These are phyloP conservation scores for Sphenopsis melanotis DNA, from an alignment of 2,797 vertebrate genomes.

Conservation along the genomic window DNA sequence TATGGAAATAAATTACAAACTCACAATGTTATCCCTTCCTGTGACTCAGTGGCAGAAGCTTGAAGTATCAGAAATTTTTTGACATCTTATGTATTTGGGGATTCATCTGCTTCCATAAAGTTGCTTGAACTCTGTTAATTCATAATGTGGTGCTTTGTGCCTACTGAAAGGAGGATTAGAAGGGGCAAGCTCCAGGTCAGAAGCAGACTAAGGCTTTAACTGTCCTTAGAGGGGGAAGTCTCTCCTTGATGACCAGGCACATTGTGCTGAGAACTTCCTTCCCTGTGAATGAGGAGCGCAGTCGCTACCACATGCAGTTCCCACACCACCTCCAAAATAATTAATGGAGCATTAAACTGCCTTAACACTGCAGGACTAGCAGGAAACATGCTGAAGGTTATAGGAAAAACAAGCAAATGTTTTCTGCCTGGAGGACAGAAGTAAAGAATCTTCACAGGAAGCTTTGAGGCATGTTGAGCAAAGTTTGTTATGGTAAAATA, in stretches of 20 bases:
- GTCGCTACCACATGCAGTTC: rapidly evolving
- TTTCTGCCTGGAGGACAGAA: neutral
- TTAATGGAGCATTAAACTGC: neutral
- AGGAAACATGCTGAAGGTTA: neutral
- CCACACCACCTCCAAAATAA: neutral
- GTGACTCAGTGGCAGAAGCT: slow-evolving; percentile 12
- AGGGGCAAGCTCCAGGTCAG: neutral
- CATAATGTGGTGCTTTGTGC: neutral
- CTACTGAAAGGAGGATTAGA: neutral
- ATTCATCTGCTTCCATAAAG: neutral
- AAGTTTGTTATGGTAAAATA: neutral
- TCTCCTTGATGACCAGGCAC: neutral
- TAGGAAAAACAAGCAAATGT: neutral
- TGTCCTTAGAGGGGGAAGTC: neutral
- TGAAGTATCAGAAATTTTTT: slow-evolving; percentile 49
- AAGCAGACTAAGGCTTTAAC: neutral
- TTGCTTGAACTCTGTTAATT: neutral
- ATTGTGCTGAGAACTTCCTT: neutral
- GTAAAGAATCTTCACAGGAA: neutral
- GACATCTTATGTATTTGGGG: neutral
- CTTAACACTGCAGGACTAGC: neutral
- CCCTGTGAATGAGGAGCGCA: rapidly evolving
- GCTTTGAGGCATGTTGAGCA: neutral
- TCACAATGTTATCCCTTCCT: slow-evolving; percentile 67
- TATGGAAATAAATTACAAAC: slow-evolving; percentile 73